These are phyloP conservation scores for Drosophila phalerata DNA, from an alignment of 2,888 invertebrate species.

Conservation along the genomic window DNA sequence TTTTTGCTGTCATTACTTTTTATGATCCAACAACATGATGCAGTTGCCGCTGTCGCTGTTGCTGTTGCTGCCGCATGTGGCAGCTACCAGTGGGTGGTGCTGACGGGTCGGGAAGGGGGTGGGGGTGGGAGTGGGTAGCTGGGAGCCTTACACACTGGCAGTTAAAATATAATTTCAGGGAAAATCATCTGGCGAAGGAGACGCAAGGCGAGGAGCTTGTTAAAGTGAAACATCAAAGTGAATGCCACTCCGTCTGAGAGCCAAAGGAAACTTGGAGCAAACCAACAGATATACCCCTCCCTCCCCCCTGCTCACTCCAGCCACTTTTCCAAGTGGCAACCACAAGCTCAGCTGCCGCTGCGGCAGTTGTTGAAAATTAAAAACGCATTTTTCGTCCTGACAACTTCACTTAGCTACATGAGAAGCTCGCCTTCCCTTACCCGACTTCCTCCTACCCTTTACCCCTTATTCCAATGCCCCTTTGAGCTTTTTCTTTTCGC, in stretches of 20 bases:
- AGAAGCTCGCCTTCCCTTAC: slow-evolving; percentile 5
- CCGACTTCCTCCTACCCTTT: neutral
- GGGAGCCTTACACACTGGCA: slow-evolving; percentile 45
- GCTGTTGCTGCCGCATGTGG: slow-evolving; percentile 37
- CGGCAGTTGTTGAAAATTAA: slow-evolving; percentile 61
- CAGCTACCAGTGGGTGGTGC: slow-evolving; percentile 2
- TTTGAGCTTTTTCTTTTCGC: neutral
- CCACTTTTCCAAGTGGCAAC: slow-evolving; percentile 24
- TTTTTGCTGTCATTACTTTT: slow-evolving; percentile 80
- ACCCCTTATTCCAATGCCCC: neutral
- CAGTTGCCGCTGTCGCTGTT: slow-evolving; percentile 50
- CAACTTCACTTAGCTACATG: slow-evolving; percentile 48
- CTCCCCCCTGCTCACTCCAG: neutral
- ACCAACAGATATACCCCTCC: slow-evolving; percentile 32
- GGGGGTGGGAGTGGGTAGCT: slow-evolving; percentile 7
- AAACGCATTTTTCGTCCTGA: slow-evolving; percentile 53
- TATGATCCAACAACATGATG: slow-evolving; percentile 77
- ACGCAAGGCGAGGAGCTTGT: slow-evolving; percentile 32
- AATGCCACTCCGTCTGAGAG: slow-evolving; percentile 42
- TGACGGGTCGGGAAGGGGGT: neutral
- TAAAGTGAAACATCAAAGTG: slow-evolving; percentile 75
- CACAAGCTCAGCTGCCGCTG: slow-evolving; percentile 45
- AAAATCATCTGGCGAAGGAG: slow-evolving; percentile 30
- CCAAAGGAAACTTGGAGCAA: slow-evolving; percentile 29
- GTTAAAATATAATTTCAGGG: slow-evolving; percentile 75